Evolutionary conservation across 2,113 vertebrate genomes (phyloP), one percentile per base, ranked within the genome.

Genomic region (Neolamprologus ventralis): DNA sequence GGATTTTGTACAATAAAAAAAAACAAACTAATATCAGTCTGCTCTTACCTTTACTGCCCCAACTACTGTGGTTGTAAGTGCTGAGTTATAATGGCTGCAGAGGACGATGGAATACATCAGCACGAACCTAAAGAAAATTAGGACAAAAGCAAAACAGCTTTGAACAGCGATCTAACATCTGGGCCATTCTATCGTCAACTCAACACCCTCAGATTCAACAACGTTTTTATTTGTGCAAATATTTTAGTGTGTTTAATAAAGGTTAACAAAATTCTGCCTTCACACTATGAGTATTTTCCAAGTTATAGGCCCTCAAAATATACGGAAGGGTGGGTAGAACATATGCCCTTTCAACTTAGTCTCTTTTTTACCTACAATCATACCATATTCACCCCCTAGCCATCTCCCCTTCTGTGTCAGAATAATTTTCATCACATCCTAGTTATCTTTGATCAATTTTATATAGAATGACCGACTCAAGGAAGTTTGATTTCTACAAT

Each of bases 61-160:
- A 9, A 98, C 97, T 17, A 99, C 97, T 1, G 97, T 96, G 0
- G 98, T 98, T 1, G 97, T 99, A 28, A 99, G 96, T 0, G 97
- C 97, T 5, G 98, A 99, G 95, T 98, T 99, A 88, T 98, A 98
- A 84, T 97, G 95, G 92, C 97, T 98, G 94, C 98, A 99, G 45
- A 98, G 94, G 19, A 98, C 95, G 16, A 97, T 98, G 80, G 98
- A 97, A 93, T 97, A 98, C 97, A 98, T 97, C 94, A 99, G 78
- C 28, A 99, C 95, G 91, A 99, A 98, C 93, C 98, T 98, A 96
- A 51, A 91, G 63, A 49, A 54, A 73, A 42, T 75, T 42, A 42
- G 65, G 14, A 42, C 12, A 28, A 75, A 75, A 75, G 21, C 9
- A 68, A 49, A 78, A 49, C 16, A 31, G 23, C 23, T 47, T 23